Evolutionary conservation across 64 coral and sea anemone species (phyloP).

Genomic region (Pocillopora verrucosa): DNA sequence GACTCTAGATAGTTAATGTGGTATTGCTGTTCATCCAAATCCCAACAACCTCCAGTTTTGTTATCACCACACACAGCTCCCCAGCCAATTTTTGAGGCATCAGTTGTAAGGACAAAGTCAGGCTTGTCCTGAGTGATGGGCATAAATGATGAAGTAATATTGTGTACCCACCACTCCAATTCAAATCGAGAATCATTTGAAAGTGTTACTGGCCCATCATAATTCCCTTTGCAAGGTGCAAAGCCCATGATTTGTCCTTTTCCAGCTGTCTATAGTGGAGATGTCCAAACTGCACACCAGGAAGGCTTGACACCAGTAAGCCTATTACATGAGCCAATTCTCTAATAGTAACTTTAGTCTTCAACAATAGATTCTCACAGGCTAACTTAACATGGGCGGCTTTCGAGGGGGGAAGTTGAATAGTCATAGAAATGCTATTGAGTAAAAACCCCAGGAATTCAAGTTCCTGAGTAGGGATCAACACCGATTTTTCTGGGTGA

Average conservation of each 20-base stretch:
- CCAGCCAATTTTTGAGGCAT: constrained; percentile 67
- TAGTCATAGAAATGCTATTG: constrained; percentile 27
- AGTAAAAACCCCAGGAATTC: not conserved
- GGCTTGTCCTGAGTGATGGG: constrained; percentile 45
- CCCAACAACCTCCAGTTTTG: constrained; percentile 52
- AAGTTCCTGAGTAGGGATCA: too few relatives aligned
- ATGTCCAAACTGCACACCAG: not conserved
- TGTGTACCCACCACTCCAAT: constrained; percentile 42
- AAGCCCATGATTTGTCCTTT: not conserved
- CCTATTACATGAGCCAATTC: too few relatives aligned
- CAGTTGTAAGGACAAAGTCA: constrained; percentile 46
- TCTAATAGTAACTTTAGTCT: not conserved
- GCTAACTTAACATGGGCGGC: not conserved
- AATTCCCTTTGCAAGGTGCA: constrained; percentile 29
- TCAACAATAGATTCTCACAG: not conserved
- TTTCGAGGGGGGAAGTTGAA: not conserved
- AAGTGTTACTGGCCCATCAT: constrained; percentile 50
- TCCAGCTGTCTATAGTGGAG: not conserved
- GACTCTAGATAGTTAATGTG: constrained; percentile 30
- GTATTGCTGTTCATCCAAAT: constrained; percentile 42
- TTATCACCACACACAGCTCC: constrained; percentile 46
- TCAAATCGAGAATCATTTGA: constrained; percentile 29
- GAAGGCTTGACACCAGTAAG: constrained; percentile 25
- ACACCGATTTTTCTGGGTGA: too few relatives aligned
- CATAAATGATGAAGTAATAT: constrained; percentile 49